Conservation (phyloP, 2,888 invertebrate genomes). For the Phrixothrix hirtus region DNA sequence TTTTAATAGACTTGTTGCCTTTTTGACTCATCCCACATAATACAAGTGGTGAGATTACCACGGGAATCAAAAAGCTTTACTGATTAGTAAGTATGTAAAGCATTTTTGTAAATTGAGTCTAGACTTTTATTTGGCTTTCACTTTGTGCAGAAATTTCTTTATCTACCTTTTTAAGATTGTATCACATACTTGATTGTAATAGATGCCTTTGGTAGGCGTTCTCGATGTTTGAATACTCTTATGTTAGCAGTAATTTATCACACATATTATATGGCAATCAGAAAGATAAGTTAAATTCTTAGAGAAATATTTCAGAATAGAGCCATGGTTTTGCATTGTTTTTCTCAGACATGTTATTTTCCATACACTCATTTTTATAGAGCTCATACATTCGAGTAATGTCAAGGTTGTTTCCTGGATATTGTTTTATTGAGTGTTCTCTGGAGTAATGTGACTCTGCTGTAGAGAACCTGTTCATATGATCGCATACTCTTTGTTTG, state of each 20-base stretch:
- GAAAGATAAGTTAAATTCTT: neutral
- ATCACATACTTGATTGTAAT: neutral
- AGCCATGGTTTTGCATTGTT: constrained; percentile 1
- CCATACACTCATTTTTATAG: constrained; percentile 1
- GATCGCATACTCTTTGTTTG: neutral
- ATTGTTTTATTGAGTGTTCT: neutral
- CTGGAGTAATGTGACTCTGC: constrained; percentile 1
- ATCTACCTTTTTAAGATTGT: neutral
- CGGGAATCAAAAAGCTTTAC: constrained; percentile 30
- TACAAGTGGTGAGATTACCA: constrained; percentile 17
- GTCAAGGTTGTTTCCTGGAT: constrained; percentile 1
- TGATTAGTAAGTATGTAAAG: constrained; percentile 26
- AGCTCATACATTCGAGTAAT: constrained; percentile 7
- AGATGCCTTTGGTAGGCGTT: constrained; percentile 1
- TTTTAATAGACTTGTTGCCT: too few relatives aligned
- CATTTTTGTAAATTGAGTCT: constrained; percentile 32
- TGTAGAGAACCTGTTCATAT: constrained; percentile 1
- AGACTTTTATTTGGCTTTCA: neutral
- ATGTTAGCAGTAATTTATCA: constrained; percentile 2
- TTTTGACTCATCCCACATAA: constrained; percentile 36
- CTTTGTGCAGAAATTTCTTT: neutral
- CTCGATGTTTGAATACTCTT: neutral
- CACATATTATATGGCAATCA: neutral
- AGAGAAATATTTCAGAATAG: neutral
- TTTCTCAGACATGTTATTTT: neutral